Conservation (phyloP, 2,888 invertebrate genomes). For the Aspidiotus destructor region DNA sequence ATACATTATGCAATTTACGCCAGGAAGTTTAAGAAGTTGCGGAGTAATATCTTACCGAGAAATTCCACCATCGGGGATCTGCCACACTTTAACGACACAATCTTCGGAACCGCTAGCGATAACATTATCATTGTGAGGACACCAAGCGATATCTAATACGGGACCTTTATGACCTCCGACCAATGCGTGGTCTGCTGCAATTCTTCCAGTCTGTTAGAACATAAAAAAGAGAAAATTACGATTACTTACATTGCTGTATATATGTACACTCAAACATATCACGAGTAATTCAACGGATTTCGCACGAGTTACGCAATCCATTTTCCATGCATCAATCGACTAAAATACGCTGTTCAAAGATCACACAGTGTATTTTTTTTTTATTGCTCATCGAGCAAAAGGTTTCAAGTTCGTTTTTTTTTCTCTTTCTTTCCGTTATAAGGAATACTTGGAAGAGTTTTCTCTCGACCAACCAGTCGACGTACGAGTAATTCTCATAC, state of each 20-base stretch:
- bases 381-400: too few species aligned
- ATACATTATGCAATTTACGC: neutral
- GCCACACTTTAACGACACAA: constrained; percentile 94
- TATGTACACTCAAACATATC: neutral
- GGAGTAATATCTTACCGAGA: constrained; percentile 42
- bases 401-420: too few species aligned
- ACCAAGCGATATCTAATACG: constrained; percentile 94
- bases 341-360: too few species aligned
- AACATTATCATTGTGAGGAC: constrained; percentile 95
- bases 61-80: constrained; percentile 84
- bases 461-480: too few species aligned
- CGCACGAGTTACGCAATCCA: too few species aligned
- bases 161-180: constrained; percentile 96
- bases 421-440: too few species aligned
- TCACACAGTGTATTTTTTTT: too few species aligned
- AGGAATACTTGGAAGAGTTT: too few species aligned
- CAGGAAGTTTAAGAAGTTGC: neutral
- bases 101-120: constrained; percentile 97
- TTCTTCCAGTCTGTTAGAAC: constrained; percentile 71
- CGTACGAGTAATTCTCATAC: too few species aligned
- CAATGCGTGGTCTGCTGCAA: constrained; percentile 84
- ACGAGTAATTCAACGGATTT: too few species aligned
- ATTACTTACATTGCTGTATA: neutral
- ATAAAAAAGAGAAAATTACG: constrained; percentile 8
- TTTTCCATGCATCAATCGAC: too few species aligned